Percentiles rank a stretch among this genome's conserved stretches.
phyloP scores from a whole-genome alignment of 1,140 invertebrate species.

The Brachionus rotundiformis region DNA sequence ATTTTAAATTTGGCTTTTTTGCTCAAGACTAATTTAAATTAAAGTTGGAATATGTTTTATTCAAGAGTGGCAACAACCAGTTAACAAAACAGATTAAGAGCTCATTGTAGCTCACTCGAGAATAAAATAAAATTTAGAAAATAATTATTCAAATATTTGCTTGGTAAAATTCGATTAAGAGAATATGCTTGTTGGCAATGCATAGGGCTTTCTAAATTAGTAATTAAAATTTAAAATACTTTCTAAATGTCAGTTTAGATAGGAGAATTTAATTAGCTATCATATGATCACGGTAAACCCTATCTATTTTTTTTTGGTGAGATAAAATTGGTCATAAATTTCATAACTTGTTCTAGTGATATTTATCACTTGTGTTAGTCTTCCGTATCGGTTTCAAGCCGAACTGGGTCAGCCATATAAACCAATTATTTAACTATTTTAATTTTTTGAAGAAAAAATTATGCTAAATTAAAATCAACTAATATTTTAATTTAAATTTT shows the following conservation, averaged over 20 bases:
- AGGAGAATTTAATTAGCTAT: not conserved
- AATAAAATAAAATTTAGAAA: not conserved
- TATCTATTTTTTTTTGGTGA: not conserved
- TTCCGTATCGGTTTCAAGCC: conserved; percentile 14
- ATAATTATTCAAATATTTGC: conserved; percentile 6
- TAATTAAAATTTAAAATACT: not conserved
- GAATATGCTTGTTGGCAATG: not conserved
- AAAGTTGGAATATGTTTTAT: not conserved
- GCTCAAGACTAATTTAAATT: not conserved
- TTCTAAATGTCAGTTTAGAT: conserved; percentile 31
- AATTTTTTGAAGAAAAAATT: not conserved
- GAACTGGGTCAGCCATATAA: conserved; percentile 1
- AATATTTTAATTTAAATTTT: not conserved
- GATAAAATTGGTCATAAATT: conserved; percentile 2
- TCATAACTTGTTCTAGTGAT: conserved; percentile 26
- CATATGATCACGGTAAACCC: not conserved
- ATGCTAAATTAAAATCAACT: conserved; percentile 6
- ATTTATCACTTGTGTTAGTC: conserved; percentile 13
- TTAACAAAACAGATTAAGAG: conserved; percentile 33
- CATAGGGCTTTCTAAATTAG: not conserved
- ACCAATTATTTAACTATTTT: not conserved
- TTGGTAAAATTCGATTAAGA: not conserved
- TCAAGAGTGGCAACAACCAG: conserved; percentile 8
- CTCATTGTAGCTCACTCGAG: not conserved
- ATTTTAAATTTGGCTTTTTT: not conserved